Base-by-base conservation (phyloP, 1,140 invertebrate genomes). In the Tribolium castaneum region DNA sequence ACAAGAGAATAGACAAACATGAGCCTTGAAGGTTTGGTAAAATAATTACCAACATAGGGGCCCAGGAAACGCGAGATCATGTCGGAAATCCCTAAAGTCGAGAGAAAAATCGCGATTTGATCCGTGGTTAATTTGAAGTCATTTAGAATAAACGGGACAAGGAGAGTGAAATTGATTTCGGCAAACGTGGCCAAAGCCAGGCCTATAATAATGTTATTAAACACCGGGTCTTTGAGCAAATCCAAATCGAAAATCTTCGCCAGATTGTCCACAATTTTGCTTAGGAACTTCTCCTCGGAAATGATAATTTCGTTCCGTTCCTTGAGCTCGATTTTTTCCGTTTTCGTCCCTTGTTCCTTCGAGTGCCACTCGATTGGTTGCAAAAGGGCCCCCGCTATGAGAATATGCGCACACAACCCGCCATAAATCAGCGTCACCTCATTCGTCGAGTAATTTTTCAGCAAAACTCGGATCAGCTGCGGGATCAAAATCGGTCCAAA, bases 111-210 rank as follows among this genome's bases (percentile, higher is more conserved):
- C 0, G 92, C 91, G 0, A 91, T 89, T 86, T 92, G 88, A 1
- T 84, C 66, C 16, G 89, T 92, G 0, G 84, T 81, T 74, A 91
- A 88, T 0, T 89, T 89, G 78, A 89, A 91, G 79, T 93, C 92
- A 1, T 85, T 87, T 30, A 94, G 83, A 62, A 94, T 92, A 59
- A 93, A 92, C 2, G 92, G 92, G 1, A 91, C 92, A 22, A 93
- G 84, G 2, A 93, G 86, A 1, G 92, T 91, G 84, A 93, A 93
- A 83, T 93, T 93, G 0, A 93, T 83, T 85, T 94, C 93, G 2
- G 90, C 90, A 78, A 93, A 92, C 79, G 91, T 90, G 1, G 92
- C 92, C 6, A 93, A 85, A 1, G 91, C 92, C 71, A 93, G 87
- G 0, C 93, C 92, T 14, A 92, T 81, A 85, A 93, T 91, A 12